A percentile compares a stretch with the other conserved stretches of the same genome.
These are phyloP conservation scores for Protaetia brevitarsis DNA, from an alignment of 1,140 invertebrate species.

Conservation along the genomic window DNA sequence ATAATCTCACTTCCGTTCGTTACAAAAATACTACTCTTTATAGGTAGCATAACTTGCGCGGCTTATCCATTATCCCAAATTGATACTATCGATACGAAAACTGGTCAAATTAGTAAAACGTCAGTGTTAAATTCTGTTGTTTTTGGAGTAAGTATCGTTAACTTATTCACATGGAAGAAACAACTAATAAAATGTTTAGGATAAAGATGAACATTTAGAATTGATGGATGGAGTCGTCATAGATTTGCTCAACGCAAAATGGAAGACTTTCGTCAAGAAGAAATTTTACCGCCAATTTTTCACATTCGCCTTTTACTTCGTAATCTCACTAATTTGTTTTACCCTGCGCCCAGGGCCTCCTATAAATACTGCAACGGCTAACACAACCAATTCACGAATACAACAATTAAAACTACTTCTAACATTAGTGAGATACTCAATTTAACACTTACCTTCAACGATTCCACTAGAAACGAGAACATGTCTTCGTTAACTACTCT, in stretches of 20 bases:
- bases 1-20: not conserved
- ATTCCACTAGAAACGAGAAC: not conserved
- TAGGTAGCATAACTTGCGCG: constrained; percentile 89
- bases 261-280: constrained; percentile 95
- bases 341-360: constrained; percentile 76
- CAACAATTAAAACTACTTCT: not conserved
- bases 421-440: not conserved
- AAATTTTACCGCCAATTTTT: constrained; percentile 93
- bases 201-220: constrained; percentile 91
- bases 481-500: not conserved
- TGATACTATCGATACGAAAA: constrained; percentile 91
- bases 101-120: constrained; percentile 88
- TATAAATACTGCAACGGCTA: constrained; percentile 11
- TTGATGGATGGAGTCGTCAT: constrained; percentile 93
- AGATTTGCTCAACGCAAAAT: constrained; percentile 93
- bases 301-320: constrained; percentile 84
- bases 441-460: constrained; percentile 22
- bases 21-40: constrained; percentile 31
- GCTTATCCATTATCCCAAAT: constrained; percentile 95
- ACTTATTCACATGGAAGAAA: not conserved
- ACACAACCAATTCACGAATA: constrained; percentile 25
- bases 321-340: constrained; percentile 83
- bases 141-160: constrained; percentile 74
- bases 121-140: constrained; percentile 97
- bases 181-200: constrained; percentile 55